Percentiles rank a stretch among this genome's conserved stretches.
Evolutionary conservation across 2,113 vertebrate species (phyloP).

Genomic region (Elephas maximus): DNA sequence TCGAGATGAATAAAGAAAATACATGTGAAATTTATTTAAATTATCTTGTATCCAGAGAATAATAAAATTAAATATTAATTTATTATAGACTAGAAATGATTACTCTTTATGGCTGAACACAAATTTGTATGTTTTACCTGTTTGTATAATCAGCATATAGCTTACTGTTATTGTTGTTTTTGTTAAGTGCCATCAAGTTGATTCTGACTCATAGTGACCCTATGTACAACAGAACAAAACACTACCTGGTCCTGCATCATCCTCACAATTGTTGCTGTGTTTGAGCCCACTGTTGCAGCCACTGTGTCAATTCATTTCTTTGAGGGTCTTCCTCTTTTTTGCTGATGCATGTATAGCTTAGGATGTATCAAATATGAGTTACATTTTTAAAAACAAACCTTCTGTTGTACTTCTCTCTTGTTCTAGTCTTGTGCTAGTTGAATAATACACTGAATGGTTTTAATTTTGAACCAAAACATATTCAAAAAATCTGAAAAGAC

Average conservation of each 20-base stretch:
- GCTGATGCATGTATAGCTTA: background rate
- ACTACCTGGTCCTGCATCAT: no score
- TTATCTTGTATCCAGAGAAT: background rate
- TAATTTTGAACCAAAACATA: conserved; percentile 70
- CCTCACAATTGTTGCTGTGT: no score
- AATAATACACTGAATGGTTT: conserved; percentile 62
- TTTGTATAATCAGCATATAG: background rate
- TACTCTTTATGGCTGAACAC: background rate
- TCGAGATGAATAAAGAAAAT: background rate
- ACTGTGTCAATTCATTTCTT: no score
- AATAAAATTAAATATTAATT: background rate
- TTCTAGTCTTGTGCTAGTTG: conserved; percentile 28
- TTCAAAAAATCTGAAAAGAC: conserved; percentile 68
- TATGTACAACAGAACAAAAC: no score
- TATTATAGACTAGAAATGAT: background rate
- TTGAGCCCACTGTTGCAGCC: no score
- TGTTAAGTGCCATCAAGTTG: no score
- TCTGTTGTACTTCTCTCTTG: background rate
- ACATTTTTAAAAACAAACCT: background rate
- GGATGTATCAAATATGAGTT: background rate
- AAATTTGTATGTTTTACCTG: background rate
- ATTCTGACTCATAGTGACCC: no score
- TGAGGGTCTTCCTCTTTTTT: no score
- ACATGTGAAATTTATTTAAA: background rate
- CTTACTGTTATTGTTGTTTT: background rate